phyloP scores from a whole-genome alignment of 2,113 vertebrate genomes.

The Pterocles orientalis region DNA sequence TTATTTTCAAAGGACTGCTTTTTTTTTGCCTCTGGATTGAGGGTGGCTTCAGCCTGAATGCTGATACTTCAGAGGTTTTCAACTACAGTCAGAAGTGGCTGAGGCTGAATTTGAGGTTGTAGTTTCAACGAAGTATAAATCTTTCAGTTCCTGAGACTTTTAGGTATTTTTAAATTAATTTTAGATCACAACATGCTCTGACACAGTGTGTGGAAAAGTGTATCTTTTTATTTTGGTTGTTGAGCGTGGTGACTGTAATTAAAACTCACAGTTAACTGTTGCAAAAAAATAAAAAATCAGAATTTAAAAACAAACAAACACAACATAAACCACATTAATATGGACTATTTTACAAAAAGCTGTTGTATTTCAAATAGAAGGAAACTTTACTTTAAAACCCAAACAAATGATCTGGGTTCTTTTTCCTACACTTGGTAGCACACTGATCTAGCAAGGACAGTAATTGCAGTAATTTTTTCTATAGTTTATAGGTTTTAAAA shows the following conservation, averaged over 20 bases:
- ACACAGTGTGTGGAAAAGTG: not conserved
- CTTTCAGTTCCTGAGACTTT: not conserved
- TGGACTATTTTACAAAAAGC: not conserved
- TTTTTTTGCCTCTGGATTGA: not conserved
- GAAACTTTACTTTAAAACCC: not conserved
- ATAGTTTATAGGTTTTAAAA: not conserved
- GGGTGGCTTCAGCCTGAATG: not conserved
- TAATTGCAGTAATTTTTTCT: not conserved
- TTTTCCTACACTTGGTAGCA: not conserved
- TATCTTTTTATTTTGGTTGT: not conserved
- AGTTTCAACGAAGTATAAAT: not conserved
- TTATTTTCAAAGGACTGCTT: not conserved
- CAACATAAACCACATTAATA: not conserved
- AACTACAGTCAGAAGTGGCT: not conserved
- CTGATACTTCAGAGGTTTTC: conserved; percentile 9
- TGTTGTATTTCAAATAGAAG: not conserved
- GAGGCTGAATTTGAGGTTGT: not conserved
- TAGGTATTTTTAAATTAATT: conserved; percentile 1
- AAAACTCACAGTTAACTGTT: not conserved
- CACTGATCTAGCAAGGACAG: not conserved
- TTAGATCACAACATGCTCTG: not conserved
- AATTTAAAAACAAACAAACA: too few species aligned
- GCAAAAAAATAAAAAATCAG: not conserved
- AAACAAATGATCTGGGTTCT: not conserved
- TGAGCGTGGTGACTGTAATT: not conserved